Evolutionary conservation across 2,113 vertebrate genomes (phyloP).

Genomic region (Anser brachyrhynchus): DNA sequence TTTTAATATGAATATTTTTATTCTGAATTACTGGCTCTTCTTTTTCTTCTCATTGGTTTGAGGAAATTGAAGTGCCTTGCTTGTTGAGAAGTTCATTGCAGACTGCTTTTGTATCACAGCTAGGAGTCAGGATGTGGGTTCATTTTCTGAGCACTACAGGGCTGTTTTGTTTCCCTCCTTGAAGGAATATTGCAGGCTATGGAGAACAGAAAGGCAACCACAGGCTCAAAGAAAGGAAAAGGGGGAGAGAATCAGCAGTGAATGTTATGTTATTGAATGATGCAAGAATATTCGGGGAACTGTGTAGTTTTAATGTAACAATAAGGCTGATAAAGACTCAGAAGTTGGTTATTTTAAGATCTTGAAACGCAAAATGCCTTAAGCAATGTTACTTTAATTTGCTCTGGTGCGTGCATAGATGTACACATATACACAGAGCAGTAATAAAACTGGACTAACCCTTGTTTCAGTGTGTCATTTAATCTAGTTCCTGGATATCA

Average conservation of each 20-base stretch:
- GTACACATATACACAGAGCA: neutral
- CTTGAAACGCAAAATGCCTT: neutral
- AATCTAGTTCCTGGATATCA: neutral
- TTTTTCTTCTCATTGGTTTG: neutral
- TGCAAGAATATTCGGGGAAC: neutral
- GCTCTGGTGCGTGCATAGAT: neutral
- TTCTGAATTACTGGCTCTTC: neutral
- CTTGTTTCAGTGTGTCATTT: neutral
- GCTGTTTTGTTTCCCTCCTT: neutral
- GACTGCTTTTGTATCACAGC: neutral
- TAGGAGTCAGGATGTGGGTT: neutral
- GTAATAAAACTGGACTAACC: neutral
- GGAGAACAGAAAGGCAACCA: neutral
- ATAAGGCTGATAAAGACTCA: neutral
- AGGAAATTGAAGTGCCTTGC: neutral
- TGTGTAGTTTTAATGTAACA: neutral
- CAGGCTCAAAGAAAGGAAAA: neutral
- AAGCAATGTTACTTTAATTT: conserved; percentile 2
- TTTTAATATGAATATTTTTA: neutral
- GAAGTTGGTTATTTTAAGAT: neutral
- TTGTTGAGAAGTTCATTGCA: neutral
- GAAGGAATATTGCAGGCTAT: neutral
- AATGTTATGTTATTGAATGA: neutral
- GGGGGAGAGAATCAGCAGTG: neutral
- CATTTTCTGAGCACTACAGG: neutral